phyloP scores from a whole-genome alignment of 2,888 invertebrate species.

The Netelia fuscicornis region DNA sequence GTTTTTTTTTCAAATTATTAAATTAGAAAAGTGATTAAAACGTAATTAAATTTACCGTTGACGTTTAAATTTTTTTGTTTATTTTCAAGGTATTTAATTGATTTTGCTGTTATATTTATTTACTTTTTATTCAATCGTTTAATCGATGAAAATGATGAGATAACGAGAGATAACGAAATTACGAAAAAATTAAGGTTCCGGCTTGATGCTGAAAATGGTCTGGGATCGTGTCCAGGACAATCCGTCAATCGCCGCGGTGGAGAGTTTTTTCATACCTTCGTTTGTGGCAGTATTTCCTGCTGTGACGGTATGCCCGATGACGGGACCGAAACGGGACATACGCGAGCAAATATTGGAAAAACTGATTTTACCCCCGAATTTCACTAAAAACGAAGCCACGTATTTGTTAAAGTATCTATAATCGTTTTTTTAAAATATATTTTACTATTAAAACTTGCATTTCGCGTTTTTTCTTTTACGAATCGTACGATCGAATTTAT shows the following conservation, averaged over 20 bases:
- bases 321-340: conserved; percentile 68
- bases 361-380: conserved; percentile 69
- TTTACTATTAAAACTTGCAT: neutral
- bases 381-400: conserved; percentile 66
- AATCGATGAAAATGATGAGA: too few relatives aligned
- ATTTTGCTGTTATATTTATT: too few relatives aligned
- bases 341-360: conserved; percentile 71
- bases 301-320: conserved; percentile 82
- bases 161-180: too few relatives aligned
- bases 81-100: too few relatives aligned
- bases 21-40: conserved; percentile 67
- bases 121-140: too few relatives aligned
- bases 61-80: too few relatives aligned
- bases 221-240: conserved; percentile 80
- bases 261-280: conserved; percentile 78
- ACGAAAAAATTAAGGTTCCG: conserved; percentile 75
- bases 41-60: too few relatives aligned
- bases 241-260: conserved; percentile 81
- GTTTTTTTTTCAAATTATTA: conserved; percentile 56
- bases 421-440: neutral
- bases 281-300: conserved; percentile 81
- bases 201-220: conserved; percentile 81
- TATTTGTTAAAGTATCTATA: conserved; percentile 65
- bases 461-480: neutral
- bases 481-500: neutral